These are phyloP conservation scores for Cossypha dichroa DNA, from an alignment of 2,797 vertebrate genomes.

Conservation along the genomic window DNA sequence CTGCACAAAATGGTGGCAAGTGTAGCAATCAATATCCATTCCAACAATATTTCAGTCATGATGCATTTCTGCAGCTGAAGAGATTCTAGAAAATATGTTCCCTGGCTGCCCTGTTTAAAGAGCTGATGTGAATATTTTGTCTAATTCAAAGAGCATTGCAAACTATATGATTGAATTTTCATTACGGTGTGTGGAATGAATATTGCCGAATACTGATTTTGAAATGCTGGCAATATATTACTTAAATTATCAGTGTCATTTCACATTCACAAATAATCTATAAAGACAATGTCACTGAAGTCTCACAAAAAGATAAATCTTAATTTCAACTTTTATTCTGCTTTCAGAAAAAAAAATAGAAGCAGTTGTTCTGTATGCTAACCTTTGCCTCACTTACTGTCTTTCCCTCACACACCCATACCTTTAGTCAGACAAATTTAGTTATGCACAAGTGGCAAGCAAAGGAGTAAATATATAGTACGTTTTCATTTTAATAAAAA, in stretches of 20 bases:
- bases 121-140: neutral
- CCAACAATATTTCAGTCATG: neutral
- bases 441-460: neutral
- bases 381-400: neutral
- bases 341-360: neutral
- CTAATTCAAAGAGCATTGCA: slow-evolving; percentile 13
- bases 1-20: neutral
- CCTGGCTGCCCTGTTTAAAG: neutral
- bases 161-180: slow-evolving; percentile 7
- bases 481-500: neutral
- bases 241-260: neutral
- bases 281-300: neutral
- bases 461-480: neutral
- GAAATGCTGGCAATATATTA: neutral
- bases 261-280: neutral
- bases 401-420: neutral
- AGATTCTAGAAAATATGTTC: neutral
- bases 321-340: neutral
- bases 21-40: neutral
- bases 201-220: neutral
- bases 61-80: neutral
- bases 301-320: neutral
- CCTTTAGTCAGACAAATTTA: neutral
- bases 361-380: neutral
- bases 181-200: neutral